Evolutionary conservation across 2,113 vertebrate species (phyloP).

Genomic region (Crotophaga sulcirostris): DNA sequence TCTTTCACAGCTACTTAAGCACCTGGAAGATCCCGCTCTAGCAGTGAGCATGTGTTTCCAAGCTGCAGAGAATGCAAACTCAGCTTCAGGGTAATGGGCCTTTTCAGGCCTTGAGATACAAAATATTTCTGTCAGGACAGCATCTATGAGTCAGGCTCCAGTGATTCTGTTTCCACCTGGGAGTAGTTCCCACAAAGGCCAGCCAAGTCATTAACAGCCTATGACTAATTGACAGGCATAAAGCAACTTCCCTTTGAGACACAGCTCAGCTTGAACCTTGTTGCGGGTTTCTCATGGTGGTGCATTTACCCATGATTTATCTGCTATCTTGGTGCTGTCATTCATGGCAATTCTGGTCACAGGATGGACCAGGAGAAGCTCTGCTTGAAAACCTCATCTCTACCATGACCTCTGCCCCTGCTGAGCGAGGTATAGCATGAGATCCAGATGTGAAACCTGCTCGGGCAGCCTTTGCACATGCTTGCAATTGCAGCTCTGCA

Average conservation of each 20-base stretch:
- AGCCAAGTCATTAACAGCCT: constrained; percentile 30
- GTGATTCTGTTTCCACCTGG: not conserved
- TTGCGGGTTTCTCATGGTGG: not conserved
- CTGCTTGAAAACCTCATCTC: not conserved
- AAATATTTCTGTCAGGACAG: not conserved
- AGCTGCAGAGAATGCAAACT: not conserved
- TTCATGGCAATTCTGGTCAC: not conserved
- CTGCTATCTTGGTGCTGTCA: not conserved
- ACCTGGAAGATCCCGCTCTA: not conserved
- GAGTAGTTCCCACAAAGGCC: constrained; percentile 33
- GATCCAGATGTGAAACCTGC: not conserved
- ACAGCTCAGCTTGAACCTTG: not conserved
- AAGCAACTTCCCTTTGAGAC: not conserved
- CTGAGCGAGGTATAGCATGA: not conserved
- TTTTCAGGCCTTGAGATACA: not conserved
- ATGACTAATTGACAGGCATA: constrained; percentile 30
- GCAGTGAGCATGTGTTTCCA: not conserved
- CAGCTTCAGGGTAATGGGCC: not conserved
- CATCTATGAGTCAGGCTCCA: not conserved
- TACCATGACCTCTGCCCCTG: not conserved
- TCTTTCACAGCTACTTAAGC: constrained; percentile 1
- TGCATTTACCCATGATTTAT: not conserved
- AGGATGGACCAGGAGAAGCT: not conserved
- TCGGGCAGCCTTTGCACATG: not conserved
- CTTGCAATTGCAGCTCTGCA: not conserved